A percentile compares a stretch with the other conserved stretches of the same genome.
Evolutionary conservation across 2,888 invertebrate genomes (phyloP).

Genomic region (Noctua fimbriata): DNA sequence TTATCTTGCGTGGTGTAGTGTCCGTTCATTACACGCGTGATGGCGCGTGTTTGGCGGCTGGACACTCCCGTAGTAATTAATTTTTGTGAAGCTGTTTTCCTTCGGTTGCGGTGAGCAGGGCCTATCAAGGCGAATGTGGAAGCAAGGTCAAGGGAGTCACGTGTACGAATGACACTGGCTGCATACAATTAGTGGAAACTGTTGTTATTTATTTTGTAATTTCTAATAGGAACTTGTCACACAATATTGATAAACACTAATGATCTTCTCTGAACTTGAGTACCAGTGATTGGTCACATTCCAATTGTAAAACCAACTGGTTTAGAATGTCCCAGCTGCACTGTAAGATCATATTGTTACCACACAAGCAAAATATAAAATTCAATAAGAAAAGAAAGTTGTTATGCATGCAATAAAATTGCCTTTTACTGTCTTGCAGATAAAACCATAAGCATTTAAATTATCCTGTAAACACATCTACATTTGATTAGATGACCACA

Average conservation of each 20-base stretch:
- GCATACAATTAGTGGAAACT: slow-evolving; percentile 39
- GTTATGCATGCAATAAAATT: not conserved
- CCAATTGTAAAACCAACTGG: slow-evolving; percentile 19
- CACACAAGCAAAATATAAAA: not conserved
- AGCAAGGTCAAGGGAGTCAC: slow-evolving; percentile 69
- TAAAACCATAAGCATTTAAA: slow-evolving; percentile 12
- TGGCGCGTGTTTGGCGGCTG: slow-evolving; percentile 54
- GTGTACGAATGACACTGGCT: slow-evolving; percentile 55
- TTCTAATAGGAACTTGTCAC: slow-evolving; percentile 38
- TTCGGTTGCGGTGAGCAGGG: slow-evolving; percentile 42
- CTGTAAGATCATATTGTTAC: slow-evolving; percentile 2
- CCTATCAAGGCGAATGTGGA: slow-evolving; percentile 57
- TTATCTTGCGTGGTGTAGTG: slow-evolving; percentile 62
- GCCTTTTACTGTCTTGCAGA: slow-evolving; percentile 16
- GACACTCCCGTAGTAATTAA: slow-evolving; percentile 47
- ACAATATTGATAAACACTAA: slow-evolving; percentile 37
- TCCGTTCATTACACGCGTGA: slow-evolving; percentile 56
- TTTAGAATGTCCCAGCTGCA: slow-evolving; percentile 4
- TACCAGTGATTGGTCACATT: slow-evolving; percentile 13
- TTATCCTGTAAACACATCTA: not conserved
- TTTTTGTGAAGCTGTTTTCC: slow-evolving; percentile 51
- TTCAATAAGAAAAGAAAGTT: slow-evolving; percentile 46
- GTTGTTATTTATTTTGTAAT: slow-evolving; percentile 30
- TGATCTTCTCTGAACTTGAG: slow-evolving; percentile 42
- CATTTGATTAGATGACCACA: not conserved